phyloP scores from a whole-genome alignment of 2,888 invertebrate species.

The Minunthozetes semirufus region DNA sequence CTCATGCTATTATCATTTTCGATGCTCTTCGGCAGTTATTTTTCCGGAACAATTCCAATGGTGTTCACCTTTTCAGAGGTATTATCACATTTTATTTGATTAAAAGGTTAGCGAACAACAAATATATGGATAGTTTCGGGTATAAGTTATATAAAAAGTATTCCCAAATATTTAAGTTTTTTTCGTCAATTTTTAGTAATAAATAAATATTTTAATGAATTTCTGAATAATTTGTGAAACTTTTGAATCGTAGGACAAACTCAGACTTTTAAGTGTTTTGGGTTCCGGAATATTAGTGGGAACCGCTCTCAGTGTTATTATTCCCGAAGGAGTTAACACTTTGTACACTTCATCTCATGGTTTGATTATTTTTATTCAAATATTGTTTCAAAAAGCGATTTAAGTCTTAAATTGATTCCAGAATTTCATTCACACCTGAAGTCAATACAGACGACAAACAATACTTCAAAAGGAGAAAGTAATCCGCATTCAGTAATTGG shows the following conservation, averaged over 20 bases:
- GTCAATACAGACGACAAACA: neutral
- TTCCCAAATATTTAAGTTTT: too few species aligned
- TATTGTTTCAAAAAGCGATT: neutral
- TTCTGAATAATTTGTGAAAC: neutral
- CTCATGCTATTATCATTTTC: conserved; percentile 75
- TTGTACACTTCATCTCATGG: conserved; percentile 44
- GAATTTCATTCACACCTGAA: conserved; percentile 33
- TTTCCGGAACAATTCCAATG: conserved; percentile 89
- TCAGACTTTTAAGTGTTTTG: conserved; percentile 85
- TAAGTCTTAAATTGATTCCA: neutral
- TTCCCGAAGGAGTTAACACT: conserved; percentile 89
- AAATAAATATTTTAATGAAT: neutral
- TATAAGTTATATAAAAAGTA: too few species aligned
- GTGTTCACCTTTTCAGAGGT: conserved; percentile 93
- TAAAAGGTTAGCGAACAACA: too few species aligned
- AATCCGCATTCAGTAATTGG: conserved; percentile 79
- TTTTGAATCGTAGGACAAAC: conserved; percentile 64
- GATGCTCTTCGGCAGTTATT: conserved; percentile 92
- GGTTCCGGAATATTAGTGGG: conserved; percentile 96
- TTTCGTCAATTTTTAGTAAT: too few species aligned
- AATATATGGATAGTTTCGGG: too few species aligned
- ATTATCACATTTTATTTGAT: conserved; percentile 44
- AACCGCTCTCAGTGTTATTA: conserved; percentile 93
- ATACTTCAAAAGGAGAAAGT: neutral
- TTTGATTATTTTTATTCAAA: neutral